Conservation (phyloP, 2,888 invertebrate species). For the Eulithis prunata region DNA sequence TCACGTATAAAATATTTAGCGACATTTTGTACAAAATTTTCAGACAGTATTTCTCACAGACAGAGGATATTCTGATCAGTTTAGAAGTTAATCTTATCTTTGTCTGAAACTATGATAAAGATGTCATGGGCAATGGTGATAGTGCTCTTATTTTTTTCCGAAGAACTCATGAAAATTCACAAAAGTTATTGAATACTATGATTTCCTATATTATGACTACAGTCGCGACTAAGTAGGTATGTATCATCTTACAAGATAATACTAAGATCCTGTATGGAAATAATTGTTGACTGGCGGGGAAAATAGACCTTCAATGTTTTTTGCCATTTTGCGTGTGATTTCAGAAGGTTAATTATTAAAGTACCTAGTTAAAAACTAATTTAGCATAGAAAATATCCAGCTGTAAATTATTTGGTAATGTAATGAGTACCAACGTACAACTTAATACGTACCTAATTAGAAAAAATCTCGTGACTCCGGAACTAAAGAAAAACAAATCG, state of each 20-base stretch:
- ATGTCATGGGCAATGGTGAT: constrained; percentile 6
- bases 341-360: background rate
- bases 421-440: background rate
- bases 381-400: background rate
- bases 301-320: too few species aligned
- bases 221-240: too few species aligned
- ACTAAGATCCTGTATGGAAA: too few species aligned
- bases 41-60: constrained; percentile 9
- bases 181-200: too few species aligned
- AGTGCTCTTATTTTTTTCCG: too few species aligned
- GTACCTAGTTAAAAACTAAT: background rate
- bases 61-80: constrained; percentile 16
- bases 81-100: constrained; percentile 15
- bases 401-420: background rate
- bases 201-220: too few species aligned
- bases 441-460: background rate
- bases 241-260: too few species aligned
- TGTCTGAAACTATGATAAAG: constrained; percentile 29
- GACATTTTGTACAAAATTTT: constrained; percentile 46
- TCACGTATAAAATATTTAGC: constrained; percentile 38
- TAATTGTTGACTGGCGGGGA: too few species aligned
- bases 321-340: too few species aligned
- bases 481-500: constrained; percentile 52
- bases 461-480: constrained; percentile 25
- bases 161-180: too few species aligned